Conservation (phyloP, 1,140 invertebrate genomes). For the Augochlora pura region DNA sequence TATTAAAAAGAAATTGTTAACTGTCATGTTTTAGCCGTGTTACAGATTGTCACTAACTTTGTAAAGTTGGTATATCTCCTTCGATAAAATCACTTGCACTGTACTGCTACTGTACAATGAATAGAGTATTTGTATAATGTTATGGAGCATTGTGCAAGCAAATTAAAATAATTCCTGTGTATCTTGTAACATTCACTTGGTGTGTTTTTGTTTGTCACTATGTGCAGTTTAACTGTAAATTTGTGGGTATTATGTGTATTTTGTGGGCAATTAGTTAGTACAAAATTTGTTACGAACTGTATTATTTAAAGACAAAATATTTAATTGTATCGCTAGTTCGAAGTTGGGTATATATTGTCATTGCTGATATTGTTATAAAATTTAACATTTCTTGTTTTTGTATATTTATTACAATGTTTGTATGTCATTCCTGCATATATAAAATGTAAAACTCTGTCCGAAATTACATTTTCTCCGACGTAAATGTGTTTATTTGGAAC, state of each 20-base stretch:
- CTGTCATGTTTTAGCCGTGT: constrained; percentile 24
- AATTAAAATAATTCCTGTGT: constrained; percentile 8
- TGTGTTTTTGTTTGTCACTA: constrained; percentile 30
- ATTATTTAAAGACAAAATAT: constrained; percentile 54
- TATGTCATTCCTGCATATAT: constrained; percentile 62
- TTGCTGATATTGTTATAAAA: constrained; percentile 31
- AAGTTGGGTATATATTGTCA: constrained; percentile 32
- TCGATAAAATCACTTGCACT: constrained; percentile 14
- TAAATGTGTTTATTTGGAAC: constrained; percentile 27
- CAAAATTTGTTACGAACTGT: constrained; percentile 54
- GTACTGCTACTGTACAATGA: constrained; percentile 15
- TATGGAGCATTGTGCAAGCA: constrained; percentile 1
- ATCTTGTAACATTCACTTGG: constrained; percentile 10
- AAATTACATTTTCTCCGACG: constrained; percentile 22
- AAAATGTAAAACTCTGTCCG: constrained; percentile 41
- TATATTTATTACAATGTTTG: constrained; percentile 56
- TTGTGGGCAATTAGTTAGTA: constrained; percentile 55
- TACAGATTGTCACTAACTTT: constrained; percentile 40
- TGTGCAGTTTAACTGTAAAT: constrained; percentile 37
- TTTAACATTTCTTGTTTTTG: constrained; percentile 51
- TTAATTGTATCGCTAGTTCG: constrained; percentile 43
- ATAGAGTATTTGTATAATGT: constrained; percentile 4
- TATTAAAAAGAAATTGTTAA: constrained; percentile 27
- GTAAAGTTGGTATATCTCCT: constrained; percentile 28
- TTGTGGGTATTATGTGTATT: constrained; percentile 33